These are phyloP conservation scores for Dendrocincla tyrannina DNA, from an alignment of 2,797 vertebrate genomes.

Conservation along the genomic window DNA sequence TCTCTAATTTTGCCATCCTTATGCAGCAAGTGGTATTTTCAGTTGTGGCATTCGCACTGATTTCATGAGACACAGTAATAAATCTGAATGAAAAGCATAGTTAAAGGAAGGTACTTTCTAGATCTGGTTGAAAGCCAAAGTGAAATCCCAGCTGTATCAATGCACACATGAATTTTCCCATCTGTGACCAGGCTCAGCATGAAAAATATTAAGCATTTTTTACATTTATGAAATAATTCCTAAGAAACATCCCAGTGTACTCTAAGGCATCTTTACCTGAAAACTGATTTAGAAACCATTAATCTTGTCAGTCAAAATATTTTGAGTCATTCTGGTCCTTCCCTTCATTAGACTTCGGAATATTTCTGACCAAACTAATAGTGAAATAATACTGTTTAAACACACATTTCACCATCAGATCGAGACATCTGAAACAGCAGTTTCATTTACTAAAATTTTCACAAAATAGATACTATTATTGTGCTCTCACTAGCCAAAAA, in stretches of 20 bases:
- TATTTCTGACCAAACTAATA: conserved; percentile 26
- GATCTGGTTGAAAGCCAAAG: background rate
- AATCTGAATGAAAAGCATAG: background rate
- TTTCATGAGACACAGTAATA: background rate
- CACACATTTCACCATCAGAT: background rate
- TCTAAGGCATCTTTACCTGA: background rate
- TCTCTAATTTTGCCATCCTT: background rate
- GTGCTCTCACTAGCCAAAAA: background rate
- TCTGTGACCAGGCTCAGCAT: background rate
- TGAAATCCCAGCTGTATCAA: background rate
- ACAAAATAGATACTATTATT: background rate
- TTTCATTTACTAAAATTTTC: background rate
- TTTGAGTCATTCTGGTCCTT: background rate
- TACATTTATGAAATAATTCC: background rate
- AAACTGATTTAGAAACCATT: background rate
- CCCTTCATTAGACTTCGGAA: background rate
- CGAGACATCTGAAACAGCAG: background rate
- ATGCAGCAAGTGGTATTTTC: background rate
- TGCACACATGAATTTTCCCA: background rate
- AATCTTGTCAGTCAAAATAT: background rate
- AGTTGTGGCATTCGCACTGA: background rate
- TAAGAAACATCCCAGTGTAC: background rate
- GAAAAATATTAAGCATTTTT: background rate
- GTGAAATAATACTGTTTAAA: background rate
- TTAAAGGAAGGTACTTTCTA: background rate